Evolutionary conservation across 2,888 invertebrate species (phyloP).

Genomic region (Stenchaetothrips biformis): DNA sequence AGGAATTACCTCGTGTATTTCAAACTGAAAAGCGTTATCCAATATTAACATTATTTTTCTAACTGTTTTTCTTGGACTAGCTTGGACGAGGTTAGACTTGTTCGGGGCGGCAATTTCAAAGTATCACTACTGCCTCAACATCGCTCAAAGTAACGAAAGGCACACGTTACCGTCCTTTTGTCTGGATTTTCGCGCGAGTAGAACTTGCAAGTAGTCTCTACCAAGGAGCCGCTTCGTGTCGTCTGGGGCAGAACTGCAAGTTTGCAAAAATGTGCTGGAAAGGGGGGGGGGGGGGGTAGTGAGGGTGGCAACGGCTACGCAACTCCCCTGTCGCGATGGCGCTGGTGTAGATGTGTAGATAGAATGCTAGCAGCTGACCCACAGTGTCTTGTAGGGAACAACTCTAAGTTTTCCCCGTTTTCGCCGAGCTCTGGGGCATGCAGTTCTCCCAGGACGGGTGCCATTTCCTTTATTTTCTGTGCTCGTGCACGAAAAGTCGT

Average conservation of each 20-base stretch:
- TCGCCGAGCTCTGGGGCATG: not conserved
- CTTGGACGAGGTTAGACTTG: not conserved
- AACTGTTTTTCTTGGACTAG: not conserved
- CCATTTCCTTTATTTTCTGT: not conserved
- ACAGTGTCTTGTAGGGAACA: not conserved
- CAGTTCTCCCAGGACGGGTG: not conserved
- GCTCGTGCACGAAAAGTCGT: not conserved
- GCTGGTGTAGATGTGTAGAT: slow-evolving; percentile 10
- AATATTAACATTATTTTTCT: not conserved
- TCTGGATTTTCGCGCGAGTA: too few species aligned
- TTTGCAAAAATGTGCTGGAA: not conserved
- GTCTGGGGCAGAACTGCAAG: not conserved
- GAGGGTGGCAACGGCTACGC: not conserved
- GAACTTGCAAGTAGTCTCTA: too few species aligned
- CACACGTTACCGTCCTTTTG: too few species aligned
- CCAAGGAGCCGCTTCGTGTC: too few species aligned
- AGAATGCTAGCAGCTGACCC: not conserved
- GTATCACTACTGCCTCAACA: too few species aligned
- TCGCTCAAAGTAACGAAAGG: too few species aligned
- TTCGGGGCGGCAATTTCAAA: too few species aligned
- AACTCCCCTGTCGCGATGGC: not conserved
- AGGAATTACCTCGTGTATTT: not conserved
- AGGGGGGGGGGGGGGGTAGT: not conserved
- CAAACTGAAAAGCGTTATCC: not conserved
- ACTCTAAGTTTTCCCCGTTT: not conserved